Percentiles rank a stretch among this genome's conserved stretches.
Conservation (phyloP, 2,888 invertebrate genomes). For the Leptinotarsa haldemani region DNA sequence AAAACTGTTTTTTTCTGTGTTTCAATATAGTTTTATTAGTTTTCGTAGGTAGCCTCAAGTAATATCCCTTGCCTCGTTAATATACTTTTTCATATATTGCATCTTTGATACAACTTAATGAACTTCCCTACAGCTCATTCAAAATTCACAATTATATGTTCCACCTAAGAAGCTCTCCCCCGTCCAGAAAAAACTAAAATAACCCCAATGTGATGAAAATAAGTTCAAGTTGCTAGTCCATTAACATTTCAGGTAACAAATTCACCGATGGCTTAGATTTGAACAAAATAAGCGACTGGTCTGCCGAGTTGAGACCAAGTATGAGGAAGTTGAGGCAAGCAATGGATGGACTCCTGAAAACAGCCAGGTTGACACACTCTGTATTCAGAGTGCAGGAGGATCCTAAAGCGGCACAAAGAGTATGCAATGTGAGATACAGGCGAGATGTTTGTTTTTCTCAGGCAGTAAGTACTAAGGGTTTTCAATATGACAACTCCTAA, state of each 20-base stretch:
- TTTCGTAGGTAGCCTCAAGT: too few species aligned
- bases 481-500: not conserved
- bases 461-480: slow-evolving; percentile 73
- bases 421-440: slow-evolving; percentile 80
- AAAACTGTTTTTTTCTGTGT: too few species aligned
- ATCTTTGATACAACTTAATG: too few species aligned
- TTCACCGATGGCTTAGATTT: slow-evolving; percentile 79
- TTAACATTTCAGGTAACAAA: slow-evolving; percentile 68
- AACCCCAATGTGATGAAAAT: not conserved
- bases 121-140: too few species aligned
- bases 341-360: slow-evolving; percentile 81
- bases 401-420: slow-evolving; percentile 78
- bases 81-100: too few species aligned
- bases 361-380: slow-evolving; percentile 83
- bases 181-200: too few species aligned
- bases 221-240: not conserved
- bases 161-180: too few species aligned
- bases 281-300: slow-evolving; percentile 79
- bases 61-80: too few species aligned
- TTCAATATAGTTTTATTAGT: too few species aligned
- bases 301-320: slow-evolving; percentile 80
- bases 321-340: slow-evolving; percentile 84
- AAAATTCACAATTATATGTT: too few species aligned
- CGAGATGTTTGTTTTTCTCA: slow-evolving; percentile 93
- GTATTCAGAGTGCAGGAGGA: slow-evolving; percentile 86